phyloP scores from a whole-genome alignment of 2,888 invertebrate species.

The Chrysolina americana region DNA sequence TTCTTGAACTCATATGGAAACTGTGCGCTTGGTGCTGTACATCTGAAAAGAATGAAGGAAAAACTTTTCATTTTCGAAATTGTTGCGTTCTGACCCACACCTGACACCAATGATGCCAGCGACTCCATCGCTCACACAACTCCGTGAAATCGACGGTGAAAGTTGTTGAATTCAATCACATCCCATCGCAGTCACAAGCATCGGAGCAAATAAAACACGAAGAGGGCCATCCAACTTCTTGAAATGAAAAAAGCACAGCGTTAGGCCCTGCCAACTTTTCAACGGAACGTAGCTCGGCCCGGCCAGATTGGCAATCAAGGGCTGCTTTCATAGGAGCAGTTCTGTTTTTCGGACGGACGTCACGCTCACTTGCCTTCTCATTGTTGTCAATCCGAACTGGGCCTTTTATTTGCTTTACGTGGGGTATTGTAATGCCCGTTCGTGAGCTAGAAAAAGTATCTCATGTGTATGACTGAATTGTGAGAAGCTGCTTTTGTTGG shows the following conservation, averaged over 20 bases:
- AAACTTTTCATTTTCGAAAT: no score
- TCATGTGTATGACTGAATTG: slow-evolving; percentile 38
- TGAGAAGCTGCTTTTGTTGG: slow-evolving; percentile 36
- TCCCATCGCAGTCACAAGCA: slow-evolving; percentile 9
- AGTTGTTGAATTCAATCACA: slow-evolving; percentile 19
- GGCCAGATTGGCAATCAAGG: slow-evolving; percentile 50
- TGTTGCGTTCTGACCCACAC: neutral
- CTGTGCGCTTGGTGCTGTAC: no score
- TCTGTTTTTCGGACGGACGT: slow-evolving; percentile 39
- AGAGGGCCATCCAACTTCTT: slow-evolving; percentile 13
- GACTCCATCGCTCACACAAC: neutral
- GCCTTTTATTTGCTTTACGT: slow-evolving; percentile 49
- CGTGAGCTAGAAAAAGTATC: slow-evolving; percentile 42
- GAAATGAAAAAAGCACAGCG: slow-evolving; percentile 33
- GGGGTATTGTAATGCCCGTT: slow-evolving; percentile 61
- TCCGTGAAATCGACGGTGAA: slow-evolving; percentile 11
- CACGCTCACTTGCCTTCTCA: slow-evolving; percentile 44
- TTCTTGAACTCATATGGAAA: no score
- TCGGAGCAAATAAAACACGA: slow-evolving; percentile 5
- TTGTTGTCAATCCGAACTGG: slow-evolving; percentile 51
- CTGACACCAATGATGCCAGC: neutral
- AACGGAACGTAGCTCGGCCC: slow-evolving; percentile 37
- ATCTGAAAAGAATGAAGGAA: no score
- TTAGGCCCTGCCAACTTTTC: slow-evolving; percentile 28
- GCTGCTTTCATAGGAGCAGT: slow-evolving; percentile 44